phyloP scores from a whole-genome alignment of 2,888 invertebrate species.

The Aspidapion aeneum region DNA sequence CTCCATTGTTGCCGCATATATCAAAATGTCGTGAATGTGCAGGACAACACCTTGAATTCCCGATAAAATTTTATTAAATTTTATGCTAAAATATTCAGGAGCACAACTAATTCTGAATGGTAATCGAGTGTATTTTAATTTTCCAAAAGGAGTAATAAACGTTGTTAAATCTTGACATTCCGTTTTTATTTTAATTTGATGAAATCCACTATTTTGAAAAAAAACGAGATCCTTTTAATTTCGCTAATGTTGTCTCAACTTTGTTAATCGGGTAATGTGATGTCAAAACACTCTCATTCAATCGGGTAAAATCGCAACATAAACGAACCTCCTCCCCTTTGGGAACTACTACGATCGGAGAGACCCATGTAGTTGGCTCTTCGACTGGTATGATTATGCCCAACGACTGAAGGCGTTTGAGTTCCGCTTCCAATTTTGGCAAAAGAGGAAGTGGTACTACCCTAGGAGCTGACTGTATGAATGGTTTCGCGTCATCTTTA shows the following conservation, averaged over 20 bases:
- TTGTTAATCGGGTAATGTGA: conserved; percentile 30
- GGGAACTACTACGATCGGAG: conserved; percentile 20
- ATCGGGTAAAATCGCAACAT: conserved; percentile 23
- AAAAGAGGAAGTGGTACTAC: conserved; percentile 19
- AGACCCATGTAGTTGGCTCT: conserved; percentile 18
- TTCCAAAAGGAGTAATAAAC: too few relatives aligned
- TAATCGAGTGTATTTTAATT: conserved; percentile 11
- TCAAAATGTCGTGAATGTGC: conserved; percentile 17
- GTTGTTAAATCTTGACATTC: conserved; percentile 9
- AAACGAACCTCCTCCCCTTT: conserved; percentile 9
- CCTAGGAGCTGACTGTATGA: conserved; percentile 15
- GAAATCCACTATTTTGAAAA: conserved; percentile 26
- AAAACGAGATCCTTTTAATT: conserved; percentile 25
- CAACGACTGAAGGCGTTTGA: conserved; percentile 9
- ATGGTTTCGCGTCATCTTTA: conserved; percentile 6
- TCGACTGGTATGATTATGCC: conserved; percentile 18
- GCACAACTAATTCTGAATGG: conserved; percentile 15
- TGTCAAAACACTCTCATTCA: conserved; percentile 24
- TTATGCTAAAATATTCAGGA: conserved; percentile 14
- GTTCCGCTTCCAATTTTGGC: conserved; percentile 15
- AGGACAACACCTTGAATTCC: conserved; percentile 14
- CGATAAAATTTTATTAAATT: conserved; percentile 15
- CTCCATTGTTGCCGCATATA: conserved; percentile 10
- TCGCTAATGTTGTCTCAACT: conserved; percentile 27
- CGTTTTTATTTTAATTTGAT: conserved; percentile 11